These are phyloP conservation scores for Gymnothorax javanicus DNA, from an alignment of 2,797 vertebrate species.

Conservation along the genomic window DNA sequence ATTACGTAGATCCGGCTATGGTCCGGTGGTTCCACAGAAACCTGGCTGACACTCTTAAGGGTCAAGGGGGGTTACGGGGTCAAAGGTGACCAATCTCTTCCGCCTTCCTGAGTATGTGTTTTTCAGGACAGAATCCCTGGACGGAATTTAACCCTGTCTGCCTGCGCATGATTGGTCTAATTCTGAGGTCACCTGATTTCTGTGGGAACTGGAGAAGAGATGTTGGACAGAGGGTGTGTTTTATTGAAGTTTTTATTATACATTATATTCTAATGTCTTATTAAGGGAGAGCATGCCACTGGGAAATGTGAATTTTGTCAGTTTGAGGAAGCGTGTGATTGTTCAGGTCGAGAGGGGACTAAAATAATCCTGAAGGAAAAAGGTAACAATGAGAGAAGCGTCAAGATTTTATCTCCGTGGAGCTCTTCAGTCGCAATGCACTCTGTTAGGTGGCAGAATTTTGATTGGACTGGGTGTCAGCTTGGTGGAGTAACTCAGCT, in stretches of 20 bases:
- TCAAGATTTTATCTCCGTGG: no score
- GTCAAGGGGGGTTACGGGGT: conserved; percentile 23
- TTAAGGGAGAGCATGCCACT: no score
- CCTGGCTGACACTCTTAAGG: background rate
- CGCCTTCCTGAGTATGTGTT: background rate
- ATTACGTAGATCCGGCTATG: conserved; percentile 41
- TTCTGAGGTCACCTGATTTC: conserved; percentile 21
- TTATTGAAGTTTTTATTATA: background rate
- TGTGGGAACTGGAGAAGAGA: background rate
- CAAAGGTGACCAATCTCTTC: background rate
- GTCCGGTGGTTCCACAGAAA: conserved; percentile 34
- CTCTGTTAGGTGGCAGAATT: no score
- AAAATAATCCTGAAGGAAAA: no score
- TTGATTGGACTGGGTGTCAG: no score
- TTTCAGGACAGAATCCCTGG: background rate
- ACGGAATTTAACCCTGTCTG: background rate
- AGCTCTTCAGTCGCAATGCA: no score
- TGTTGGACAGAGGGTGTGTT: background rate
- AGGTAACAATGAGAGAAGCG: no score
- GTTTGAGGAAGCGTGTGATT: no score
- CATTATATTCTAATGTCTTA: background rate
- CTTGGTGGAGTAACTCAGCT: no score
- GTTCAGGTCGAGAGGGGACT: no score
- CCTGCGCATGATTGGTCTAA: conserved; percentile 23
- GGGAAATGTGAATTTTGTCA: no score